Conservation (phyloP, 30 jellyfish, hydroid and myxozoan species). For the Aurelia aurita region DNA sequence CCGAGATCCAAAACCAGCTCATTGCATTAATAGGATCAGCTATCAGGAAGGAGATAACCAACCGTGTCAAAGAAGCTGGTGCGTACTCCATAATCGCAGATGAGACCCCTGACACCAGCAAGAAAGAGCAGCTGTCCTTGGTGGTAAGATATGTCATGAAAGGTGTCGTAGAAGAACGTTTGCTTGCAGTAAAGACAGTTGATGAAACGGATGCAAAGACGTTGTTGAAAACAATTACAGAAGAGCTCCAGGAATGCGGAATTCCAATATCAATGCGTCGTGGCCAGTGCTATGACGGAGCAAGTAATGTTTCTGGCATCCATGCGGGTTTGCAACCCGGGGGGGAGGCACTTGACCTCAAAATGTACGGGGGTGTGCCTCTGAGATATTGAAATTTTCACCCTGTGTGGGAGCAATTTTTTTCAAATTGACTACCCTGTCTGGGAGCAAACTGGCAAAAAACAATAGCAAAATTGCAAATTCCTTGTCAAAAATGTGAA, state of each 20-base stretch:
- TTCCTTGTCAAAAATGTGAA: too few relatives aligned
- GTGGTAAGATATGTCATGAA: constrained; percentile 33
- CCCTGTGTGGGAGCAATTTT: too few relatives aligned
- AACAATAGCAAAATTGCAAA: too few relatives aligned
- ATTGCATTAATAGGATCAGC: constrained; percentile 50
- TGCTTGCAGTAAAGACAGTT: constrained; percentile 31
- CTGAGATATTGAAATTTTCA: too few relatives aligned
- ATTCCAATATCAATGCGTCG: constrained; percentile 25
- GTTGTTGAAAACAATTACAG: constrained; percentile 14
- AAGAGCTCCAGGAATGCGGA: constrained; percentile 16
- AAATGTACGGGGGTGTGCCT: too few relatives aligned
- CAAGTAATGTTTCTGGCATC: constrained; percentile 50
- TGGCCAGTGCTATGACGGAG: constrained; percentile 50
- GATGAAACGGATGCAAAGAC: constrained; percentile 33
- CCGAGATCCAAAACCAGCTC: constrained; percentile 44
- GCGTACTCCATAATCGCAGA: constrained; percentile 50
- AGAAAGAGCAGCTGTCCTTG: constrained; percentile 31
- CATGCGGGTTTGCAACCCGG: constrained; percentile 48
- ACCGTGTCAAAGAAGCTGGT: constrained; percentile 39
- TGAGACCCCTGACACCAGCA: constrained; percentile 53
- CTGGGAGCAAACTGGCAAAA: too few relatives aligned
- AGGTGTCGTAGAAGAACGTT: constrained; percentile 17
- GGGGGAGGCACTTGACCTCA: too few relatives aligned
- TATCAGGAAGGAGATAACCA: constrained; percentile 23
- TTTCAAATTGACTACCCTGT: too few relatives aligned